Evolutionary conservation across 2,113 vertebrate genomes (phyloP).

Genomic region (Burhinus bistriatus): DNA sequence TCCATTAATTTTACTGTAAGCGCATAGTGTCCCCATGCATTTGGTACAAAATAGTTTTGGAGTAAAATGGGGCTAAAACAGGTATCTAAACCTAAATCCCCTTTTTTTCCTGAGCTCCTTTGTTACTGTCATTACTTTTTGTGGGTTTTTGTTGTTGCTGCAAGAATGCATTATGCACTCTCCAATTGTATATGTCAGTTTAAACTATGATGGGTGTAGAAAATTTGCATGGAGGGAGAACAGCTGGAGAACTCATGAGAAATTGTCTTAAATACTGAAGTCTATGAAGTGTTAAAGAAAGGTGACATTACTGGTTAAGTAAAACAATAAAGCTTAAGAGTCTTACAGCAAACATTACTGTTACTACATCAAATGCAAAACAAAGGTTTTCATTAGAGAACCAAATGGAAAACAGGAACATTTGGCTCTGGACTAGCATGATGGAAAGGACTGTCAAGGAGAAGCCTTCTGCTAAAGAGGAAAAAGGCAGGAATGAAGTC

Average conservation of each 20-base stretch:
- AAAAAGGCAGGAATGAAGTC: slow-evolving; percentile 12
- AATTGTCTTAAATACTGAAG: background rate
- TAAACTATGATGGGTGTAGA: background rate
- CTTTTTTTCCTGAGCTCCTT: background rate
- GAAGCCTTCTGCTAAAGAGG: background rate
- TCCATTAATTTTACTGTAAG: background rate
- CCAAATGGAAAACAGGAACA: background rate
- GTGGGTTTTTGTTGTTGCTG: background rate
- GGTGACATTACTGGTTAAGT: background rate
- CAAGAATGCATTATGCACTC: background rate
- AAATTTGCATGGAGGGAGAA: background rate
- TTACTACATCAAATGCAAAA: background rate
- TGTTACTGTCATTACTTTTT: background rate
- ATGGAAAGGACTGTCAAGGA: background rate
- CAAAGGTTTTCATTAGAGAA: background rate
- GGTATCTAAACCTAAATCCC: background rate
- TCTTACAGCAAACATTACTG: background rate
- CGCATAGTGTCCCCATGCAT: background rate
- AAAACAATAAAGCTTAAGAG: background rate
- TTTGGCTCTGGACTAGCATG: background rate
- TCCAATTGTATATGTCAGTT: background rate
- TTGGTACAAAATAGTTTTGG: background rate
- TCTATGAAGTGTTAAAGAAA: background rate
- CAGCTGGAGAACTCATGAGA: background rate
- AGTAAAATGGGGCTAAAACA: background rate